Conservation (phyloP, 2,888 invertebrate genomes). For the Pyrocoelia pectoralis region DNA sequence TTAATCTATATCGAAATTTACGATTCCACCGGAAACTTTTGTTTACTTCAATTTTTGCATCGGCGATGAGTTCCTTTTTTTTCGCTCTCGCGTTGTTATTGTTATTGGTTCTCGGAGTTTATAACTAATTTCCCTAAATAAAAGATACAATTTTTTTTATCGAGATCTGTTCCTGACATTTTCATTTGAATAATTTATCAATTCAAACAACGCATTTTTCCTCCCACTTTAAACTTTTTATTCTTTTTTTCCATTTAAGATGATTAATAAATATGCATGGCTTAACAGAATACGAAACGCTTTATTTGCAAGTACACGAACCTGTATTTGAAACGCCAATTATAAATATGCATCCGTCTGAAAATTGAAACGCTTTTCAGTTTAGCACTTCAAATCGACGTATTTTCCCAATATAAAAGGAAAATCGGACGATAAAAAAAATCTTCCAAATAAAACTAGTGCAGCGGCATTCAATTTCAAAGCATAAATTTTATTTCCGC, state of each 20-base stretch:
- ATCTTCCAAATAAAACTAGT: background rate
- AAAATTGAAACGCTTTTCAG: constrained; percentile 9
- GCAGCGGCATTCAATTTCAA: background rate
- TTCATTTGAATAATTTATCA: constrained; percentile 1
- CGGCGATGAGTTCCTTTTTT: background rate
- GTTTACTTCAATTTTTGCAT: constrained; percentile 7
- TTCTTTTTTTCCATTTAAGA: background rate
- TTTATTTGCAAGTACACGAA: constrained; percentile 11
- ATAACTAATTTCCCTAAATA: constrained; percentile 1
- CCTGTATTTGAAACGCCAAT: constrained; percentile 4
- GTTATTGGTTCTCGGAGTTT: background rate
- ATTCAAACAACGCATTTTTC: background rate
- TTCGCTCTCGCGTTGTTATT: background rate
- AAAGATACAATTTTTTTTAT: background rate
- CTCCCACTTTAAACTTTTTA: background rate
- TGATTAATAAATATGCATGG: constrained; percentile 7
- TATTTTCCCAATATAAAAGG: constrained; percentile 4
- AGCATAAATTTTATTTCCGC: constrained; percentile 1
- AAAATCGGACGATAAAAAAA: constrained; percentile 1
- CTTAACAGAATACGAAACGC: constrained; percentile 9
- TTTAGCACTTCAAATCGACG: background rate
- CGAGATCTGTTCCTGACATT: constrained; percentile 1
- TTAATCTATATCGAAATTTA: background rate
- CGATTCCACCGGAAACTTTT: constrained; percentile 1
- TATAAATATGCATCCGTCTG: constrained; percentile 16